Evolutionary conservation across 2,888 invertebrate genomes (phyloP), one percentile per base, ranked within the genome.

Genomic region (Lasioglossum calceatum): DNA sequence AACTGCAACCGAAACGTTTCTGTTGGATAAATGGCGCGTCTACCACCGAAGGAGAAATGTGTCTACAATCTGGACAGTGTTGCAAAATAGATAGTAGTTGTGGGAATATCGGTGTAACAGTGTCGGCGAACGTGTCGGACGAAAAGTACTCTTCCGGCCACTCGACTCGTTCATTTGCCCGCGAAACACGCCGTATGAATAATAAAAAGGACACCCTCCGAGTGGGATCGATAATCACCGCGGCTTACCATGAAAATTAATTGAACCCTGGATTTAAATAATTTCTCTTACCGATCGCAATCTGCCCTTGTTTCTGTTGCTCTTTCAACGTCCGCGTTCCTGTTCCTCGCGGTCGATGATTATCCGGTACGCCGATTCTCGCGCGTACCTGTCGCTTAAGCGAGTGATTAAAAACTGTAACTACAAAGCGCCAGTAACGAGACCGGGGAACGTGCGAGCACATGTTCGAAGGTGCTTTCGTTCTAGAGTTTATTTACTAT

Each of bases 261-360:
- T 85, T 76, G 71, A 76, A 85, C 75, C 47, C 39, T 14, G 67
- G 84, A 58, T 74, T 74, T 78, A 67, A 84, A 78, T 84, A 74
- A 84, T 78, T 84, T 74, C 70, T 39, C 50, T 42, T 54, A 32
- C 47, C 32, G 50, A 32, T 54, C 16, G 58, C 5, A 44, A 8
- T 47, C 70, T 61, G 61, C 76, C 82, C 23, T 50, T 23, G 44
- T 39, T 58, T 61, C 61, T 39, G 8, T 44, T 2, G 42, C 19
- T 36, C 27, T 16, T 64, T 47, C 71, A 12, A 27, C 47, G 47
- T 27, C 61, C 61, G 19, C 36, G 47, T 75, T 16, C n/a, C 39
- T 61, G 16, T 64, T 64, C 61, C 61, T 16, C 27, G 61, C 61
- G 61, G 7, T 16, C 32, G 27, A 64, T 64, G 5, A 16, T 64